Percentiles rank a stretch among this genome's conserved stretches.
These are phyloP conservation scores for Lineus longissimus DNA, from an alignment of 1,140 invertebrate genomes.

Conservation along the genomic window DNA sequence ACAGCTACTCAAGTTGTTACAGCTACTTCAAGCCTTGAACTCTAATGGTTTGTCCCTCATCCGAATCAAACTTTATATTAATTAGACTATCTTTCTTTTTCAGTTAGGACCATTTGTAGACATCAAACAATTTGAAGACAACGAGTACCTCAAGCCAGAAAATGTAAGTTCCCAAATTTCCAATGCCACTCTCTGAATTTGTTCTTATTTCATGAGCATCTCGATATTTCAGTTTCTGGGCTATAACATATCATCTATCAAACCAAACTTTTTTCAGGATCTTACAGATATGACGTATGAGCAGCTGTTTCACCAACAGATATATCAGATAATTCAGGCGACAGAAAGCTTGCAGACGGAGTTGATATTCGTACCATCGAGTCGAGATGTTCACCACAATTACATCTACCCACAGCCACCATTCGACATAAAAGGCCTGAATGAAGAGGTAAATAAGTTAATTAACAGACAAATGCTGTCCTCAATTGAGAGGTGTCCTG, in stretches of 20 bases:
- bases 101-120: constrained; percentile 78
- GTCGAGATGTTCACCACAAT: constrained; percentile 71
- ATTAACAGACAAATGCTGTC: too few relatives aligned
- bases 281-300: constrained; percentile 62
- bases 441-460: constrained; percentile 15
- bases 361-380: constrained; percentile 71
- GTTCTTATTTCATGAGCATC: too few relatives aligned
- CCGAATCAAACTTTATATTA: too few relatives aligned
- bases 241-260: too few relatives aligned
- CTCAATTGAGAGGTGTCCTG: too few relatives aligned
- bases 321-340: constrained; percentile 62
- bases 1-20: too few relatives aligned
- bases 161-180: too few relatives aligned
- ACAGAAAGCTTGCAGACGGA: constrained; percentile 61
- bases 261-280: neutral
- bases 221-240: too few relatives aligned
- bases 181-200: too few relatives aligned
- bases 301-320: constrained; percentile 65
- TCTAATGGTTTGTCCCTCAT: too few relatives aligned
- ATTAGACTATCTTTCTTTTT: constrained; percentile 17
- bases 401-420: constrained; percentile 79
- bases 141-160: constrained; percentile 58
- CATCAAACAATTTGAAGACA: constrained; percentile 57
- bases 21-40: too few relatives aligned
- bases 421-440: constrained; percentile 22